These are phyloP conservation scores for Diadromus collaris DNA, from an alignment of 2,888 invertebrate genomes.

Conservation along the genomic window DNA sequence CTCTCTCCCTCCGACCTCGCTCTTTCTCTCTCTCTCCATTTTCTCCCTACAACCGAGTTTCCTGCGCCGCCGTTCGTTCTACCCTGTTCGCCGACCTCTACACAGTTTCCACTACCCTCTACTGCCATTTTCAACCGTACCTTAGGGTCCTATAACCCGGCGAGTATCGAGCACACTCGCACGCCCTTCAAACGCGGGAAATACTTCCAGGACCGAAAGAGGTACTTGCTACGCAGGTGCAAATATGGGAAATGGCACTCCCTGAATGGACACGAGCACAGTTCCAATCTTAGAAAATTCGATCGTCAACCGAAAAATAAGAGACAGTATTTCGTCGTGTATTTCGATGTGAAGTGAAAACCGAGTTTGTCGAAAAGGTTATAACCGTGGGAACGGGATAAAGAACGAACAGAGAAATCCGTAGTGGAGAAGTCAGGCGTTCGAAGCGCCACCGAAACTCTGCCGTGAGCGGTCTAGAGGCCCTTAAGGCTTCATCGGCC, in stretches of 20 bases:
- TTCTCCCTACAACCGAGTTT: conserved; percentile 7
- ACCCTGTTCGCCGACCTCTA: conserved; percentile 28
- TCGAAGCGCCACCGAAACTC: conserved; percentile 37
- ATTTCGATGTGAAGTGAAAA: conserved; percentile 6
- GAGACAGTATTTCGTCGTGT: background rate
- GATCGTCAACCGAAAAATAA: background rate
- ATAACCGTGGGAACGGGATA: background rate
- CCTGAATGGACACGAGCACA: conserved; percentile 10
- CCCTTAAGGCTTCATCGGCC: conserved; percentile 46
- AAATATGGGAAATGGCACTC: background rate
- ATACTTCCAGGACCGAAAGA: conserved; percentile 27
- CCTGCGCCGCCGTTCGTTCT: background rate
- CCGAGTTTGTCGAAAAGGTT: background rate
- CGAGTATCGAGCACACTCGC: conserved; percentile 34
- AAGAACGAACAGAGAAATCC: conserved; percentile 3
- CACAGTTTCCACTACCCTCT: conserved; percentile 37
- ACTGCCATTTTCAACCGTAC: conserved; percentile 40
- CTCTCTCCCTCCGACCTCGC: conserved; percentile 24
- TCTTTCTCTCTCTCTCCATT: conserved; percentile 20
- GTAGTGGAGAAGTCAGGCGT: conserved; percentile 19
- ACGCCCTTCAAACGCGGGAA: conserved; percentile 38
- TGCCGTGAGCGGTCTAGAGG: conserved; percentile 10
- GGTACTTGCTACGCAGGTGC: conserved; percentile 34
- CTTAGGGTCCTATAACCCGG: conserved; percentile 43
- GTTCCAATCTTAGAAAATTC: conserved; percentile 5